phyloP scores from a whole-genome alignment of 2,113 vertebrate species.

The Genyomyrus donnyi region DNA sequence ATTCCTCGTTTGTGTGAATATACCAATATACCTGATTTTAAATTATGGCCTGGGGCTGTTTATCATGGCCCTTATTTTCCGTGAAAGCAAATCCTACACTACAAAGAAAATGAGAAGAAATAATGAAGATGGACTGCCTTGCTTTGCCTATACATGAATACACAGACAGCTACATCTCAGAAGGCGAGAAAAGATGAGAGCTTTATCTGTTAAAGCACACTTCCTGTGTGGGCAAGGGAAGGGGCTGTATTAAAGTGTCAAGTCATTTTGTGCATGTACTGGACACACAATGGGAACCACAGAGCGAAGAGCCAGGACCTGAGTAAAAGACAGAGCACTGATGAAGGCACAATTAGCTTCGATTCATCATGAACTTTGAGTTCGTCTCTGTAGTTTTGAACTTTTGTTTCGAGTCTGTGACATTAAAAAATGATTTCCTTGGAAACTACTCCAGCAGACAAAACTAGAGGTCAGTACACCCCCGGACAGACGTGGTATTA shows the following conservation, averaged over 20 bases:
- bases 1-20: background rate
- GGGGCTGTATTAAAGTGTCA: background rate
- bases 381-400: background rate
- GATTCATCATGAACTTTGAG: background rate
- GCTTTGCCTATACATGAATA: background rate
- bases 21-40: background rate
- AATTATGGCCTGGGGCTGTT: background rate
- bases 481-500: background rate
- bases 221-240: background rate
- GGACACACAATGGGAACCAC: background rate
- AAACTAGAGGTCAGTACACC: background rate
- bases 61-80: background rate
- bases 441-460: background rate
- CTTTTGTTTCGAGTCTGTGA: background rate
- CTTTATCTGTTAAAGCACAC: constrained; percentile 3
- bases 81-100: background rate
- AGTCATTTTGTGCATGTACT: background rate
- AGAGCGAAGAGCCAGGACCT: background rate
- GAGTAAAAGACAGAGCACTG: background rate
- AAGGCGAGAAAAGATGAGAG: background rate
- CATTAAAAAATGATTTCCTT: background rate
- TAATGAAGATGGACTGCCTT: background rate
- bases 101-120: background rate
- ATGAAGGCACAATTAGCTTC: background rate
- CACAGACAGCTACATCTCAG: background rate